Evolutionary conservation across 2,888 invertebrate genomes (phyloP).

Genomic region (Drosophila aldrichi): DNA sequence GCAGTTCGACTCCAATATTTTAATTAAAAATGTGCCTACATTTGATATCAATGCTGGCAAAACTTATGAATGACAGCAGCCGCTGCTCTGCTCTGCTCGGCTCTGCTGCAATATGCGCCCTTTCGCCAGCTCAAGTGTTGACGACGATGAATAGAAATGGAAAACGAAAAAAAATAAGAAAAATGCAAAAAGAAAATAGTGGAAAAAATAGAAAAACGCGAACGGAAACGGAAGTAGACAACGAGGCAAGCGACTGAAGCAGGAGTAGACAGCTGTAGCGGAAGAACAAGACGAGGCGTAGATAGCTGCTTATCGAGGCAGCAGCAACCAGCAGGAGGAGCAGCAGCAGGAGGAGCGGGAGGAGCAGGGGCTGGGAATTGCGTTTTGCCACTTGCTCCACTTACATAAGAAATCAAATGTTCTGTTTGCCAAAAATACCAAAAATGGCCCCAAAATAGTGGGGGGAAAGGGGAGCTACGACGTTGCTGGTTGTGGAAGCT

Average conservation of each 20-base stretch:
- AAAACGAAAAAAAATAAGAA: neutral
- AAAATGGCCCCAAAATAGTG: conserved; percentile 14
- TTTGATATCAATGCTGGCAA: conserved; percentile 31
- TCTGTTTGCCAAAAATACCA: conserved; percentile 67
- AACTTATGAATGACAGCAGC: conserved; percentile 59
- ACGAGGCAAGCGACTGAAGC: conserved; percentile 36
- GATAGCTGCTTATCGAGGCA: conserved; percentile 60
- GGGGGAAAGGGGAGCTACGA: neutral
- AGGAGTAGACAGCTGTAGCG: conserved; percentile 13
- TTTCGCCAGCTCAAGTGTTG: conserved; percentile 56
- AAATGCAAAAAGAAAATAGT: neutral
- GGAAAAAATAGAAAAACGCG: conserved; percentile 25
- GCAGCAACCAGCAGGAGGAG: conserved; percentile 11
- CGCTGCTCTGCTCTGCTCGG: neutral
- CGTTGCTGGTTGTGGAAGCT: neutral
- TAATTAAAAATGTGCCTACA: conserved; percentile 69
- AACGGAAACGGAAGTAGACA: conserved; percentile 68
- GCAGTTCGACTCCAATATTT: conserved; percentile 47
- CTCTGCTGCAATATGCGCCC: conserved; percentile 15
- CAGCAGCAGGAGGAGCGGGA: conserved; percentile 12
- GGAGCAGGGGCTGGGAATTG: conserved; percentile 30
- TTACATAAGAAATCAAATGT: conserved; percentile 69
- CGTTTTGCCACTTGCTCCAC: conserved; percentile 61
- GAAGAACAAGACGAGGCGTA: neutral
- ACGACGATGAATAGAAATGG: conserved; percentile 8